Evolutionary conservation across 2,797 vertebrate genomes (phyloP).

Genomic region (Geotrypetes seraphini): DNA sequence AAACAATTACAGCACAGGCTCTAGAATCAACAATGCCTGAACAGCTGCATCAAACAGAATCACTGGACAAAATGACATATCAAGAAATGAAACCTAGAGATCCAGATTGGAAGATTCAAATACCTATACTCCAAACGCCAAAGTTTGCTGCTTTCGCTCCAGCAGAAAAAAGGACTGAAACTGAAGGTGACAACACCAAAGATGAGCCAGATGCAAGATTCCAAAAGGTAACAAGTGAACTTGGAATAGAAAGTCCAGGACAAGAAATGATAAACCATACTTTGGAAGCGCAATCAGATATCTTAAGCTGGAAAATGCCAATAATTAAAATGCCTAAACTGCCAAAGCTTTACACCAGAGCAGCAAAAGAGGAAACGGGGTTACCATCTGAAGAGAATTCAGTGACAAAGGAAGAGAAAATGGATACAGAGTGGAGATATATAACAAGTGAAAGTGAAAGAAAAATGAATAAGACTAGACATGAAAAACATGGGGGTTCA

Average conservation of each 20-base stretch:
- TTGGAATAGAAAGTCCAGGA: neutral
- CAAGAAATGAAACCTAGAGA: neutral
- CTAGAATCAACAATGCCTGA: no score
- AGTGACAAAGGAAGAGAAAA: neutral
- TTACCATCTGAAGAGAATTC: neutral
- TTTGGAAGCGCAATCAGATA: neutral
- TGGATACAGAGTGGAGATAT: conserved; percentile 5
- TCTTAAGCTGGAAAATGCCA: conserved; percentile 3
- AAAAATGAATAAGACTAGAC: neutral
- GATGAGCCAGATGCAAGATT: no score
- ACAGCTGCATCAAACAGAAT: no score
- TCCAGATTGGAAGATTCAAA: neutral
- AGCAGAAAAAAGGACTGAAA: no score
- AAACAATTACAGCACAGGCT: no score
- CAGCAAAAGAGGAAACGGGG: neutral
- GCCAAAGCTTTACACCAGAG: neutral
- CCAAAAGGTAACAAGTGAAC: no score
- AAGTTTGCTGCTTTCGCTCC: conserved; percentile 2
- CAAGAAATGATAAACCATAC: conserved; percentile 1
- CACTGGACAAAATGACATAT: no score
- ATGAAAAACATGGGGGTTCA: conserved; percentile 26
- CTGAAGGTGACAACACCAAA: no score
- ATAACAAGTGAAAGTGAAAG: neutral
- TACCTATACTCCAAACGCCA: neutral
- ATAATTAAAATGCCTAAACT: conserved; percentile 5